These are phyloP conservation scores for Malacoctenus gilli DNA, from an alignment of 2,797 vertebrate species.

Conservation along the genomic window DNA sequence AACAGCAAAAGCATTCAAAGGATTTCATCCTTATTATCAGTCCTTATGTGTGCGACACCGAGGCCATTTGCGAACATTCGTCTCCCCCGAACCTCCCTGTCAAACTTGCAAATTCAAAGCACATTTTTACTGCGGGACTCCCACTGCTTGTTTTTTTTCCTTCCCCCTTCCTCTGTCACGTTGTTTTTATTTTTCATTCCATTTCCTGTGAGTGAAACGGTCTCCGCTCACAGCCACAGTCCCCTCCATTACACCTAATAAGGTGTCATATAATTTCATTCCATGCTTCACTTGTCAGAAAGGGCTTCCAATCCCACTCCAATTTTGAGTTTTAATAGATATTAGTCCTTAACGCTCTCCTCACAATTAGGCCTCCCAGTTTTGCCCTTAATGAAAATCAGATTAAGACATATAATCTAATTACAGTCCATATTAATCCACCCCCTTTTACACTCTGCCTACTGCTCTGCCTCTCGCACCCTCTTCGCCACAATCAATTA, in stretches of 20 bases:
- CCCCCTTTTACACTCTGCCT: slow-evolving; percentile 72
- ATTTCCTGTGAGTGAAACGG: slow-evolving; percentile 67
- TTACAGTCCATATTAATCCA: slow-evolving; percentile 85
- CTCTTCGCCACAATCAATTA: slow-evolving; percentile 67
- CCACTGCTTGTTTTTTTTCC: slow-evolving; percentile 31
- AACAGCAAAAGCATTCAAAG: no score
- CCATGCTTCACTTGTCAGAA: slow-evolving; percentile 86
- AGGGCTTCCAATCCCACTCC: slow-evolving; percentile 80
- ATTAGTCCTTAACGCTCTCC: slow-evolving; percentile 84
- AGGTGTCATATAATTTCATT: slow-evolving; percentile 88
- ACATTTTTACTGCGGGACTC: slow-evolving; percentile 40
- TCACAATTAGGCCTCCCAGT: slow-evolving; percentile 85
- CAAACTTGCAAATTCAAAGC: slow-evolving; percentile 35
- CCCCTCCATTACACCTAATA: slow-evolving; percentile 85
- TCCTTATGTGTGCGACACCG: slow-evolving; percentile 2
- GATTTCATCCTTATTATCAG: background rate
- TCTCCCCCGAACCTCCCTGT: slow-evolving; percentile 7
- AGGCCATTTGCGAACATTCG: slow-evolving; percentile 11
- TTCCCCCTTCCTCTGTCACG: slow-evolving; percentile 14
- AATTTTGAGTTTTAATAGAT: slow-evolving; percentile 88
- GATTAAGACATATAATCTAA: slow-evolving; percentile 88
- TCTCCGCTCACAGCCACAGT: slow-evolving; percentile 65
- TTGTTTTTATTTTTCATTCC: slow-evolving; percentile 77
- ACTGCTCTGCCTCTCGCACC: slow-evolving; percentile 62
- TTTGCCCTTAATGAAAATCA: slow-evolving; percentile 87